A percentile compares a stretch with the other conserved stretches of the same genome.
These are phyloP conservation scores for Rutpela maculata DNA, from an alignment of 2,888 invertebrate species.

Conservation along the genomic window DNA sequence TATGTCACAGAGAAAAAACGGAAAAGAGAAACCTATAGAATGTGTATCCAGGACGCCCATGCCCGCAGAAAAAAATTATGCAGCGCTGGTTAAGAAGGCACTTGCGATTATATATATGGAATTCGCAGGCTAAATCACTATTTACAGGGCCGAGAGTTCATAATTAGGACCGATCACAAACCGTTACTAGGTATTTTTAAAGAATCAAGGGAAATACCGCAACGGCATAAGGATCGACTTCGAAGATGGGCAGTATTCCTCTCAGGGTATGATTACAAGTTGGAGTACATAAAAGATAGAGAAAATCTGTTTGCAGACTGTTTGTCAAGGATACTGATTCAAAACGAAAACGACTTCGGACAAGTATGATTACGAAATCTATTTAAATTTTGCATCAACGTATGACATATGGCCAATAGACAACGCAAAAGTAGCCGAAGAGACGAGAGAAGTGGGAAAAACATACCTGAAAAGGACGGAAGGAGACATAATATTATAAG, in stretches of 20 bases:
- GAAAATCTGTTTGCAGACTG: neutral
- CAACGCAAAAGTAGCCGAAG: neutral
- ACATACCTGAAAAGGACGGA: neutral
- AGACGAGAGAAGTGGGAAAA: neutral
- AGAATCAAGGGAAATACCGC: neutral
- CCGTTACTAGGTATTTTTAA: neutral
- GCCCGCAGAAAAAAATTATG: conserved; percentile 32
- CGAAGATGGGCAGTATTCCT: neutral
- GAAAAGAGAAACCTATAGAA: conserved; percentile 17
- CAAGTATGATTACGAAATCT: neutral
- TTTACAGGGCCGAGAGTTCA: too few species aligned
- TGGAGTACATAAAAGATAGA: neutral
- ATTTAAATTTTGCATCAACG: neutral
- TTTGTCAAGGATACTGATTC: neutral
- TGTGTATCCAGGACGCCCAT: conserved; percentile 14
- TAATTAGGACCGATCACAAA: too few species aligned
- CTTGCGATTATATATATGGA: conserved; percentile 10
- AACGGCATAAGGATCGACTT: neutral
- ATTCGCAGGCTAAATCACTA: too few species aligned
- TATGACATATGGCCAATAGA: neutral
- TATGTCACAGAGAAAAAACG: neutral
- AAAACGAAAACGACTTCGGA: neutral
- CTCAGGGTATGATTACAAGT: neutral
- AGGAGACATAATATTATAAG: too few species aligned
- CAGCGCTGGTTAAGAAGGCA: conserved; percentile 24